A percentile compares a stretch with the other conserved stretches of the same genome.
Conservation (phyloP, 1,140 invertebrate genomes). For the Steinernema khuongi region DNA sequence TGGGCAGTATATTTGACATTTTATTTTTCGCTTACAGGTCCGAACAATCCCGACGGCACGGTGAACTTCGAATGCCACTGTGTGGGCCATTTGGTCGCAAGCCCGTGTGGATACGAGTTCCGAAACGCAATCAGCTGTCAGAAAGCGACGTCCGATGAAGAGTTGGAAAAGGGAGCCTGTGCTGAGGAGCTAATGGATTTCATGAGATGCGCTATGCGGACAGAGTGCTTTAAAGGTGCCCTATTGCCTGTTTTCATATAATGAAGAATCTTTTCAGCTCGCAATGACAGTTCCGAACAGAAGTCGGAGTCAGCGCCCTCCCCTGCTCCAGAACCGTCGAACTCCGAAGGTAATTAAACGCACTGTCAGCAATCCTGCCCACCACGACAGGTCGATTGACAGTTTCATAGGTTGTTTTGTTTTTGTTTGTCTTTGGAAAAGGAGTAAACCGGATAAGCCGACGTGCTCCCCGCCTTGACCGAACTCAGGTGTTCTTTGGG, state of each 20-base stretch:
- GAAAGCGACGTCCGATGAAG: constrained; percentile 34
- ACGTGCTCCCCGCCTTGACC: background rate
- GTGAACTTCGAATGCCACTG: constrained; percentile 57
- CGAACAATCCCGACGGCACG: constrained; percentile 50
- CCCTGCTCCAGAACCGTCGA: too few species aligned
- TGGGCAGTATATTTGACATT: background rate
- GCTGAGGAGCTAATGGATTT: constrained; percentile 52
- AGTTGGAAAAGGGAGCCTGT: constrained; percentile 50
- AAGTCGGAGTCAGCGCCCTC: background rate
- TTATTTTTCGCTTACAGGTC: constrained; percentile 35
- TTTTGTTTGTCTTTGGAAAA: background rate
- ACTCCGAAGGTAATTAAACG: constrained; percentile 9
- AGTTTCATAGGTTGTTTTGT: background rate
- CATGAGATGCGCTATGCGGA: constrained; percentile 50
- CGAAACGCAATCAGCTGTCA: constrained; percentile 54
- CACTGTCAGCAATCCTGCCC: too few species aligned
- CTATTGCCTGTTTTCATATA: background rate
- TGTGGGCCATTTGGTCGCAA: constrained; percentile 52
- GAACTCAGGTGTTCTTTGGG: too few species aligned
- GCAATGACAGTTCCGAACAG: background rate
- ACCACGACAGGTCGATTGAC: background rate
- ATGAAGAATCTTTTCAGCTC: background rate
- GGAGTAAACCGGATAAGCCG: background rate
- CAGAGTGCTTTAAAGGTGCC: constrained; percentile 43
- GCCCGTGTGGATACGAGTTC: constrained; percentile 52